phyloP scores from a whole-genome alignment of 2,113 vertebrate species.

The Callionymus lyra region DNA sequence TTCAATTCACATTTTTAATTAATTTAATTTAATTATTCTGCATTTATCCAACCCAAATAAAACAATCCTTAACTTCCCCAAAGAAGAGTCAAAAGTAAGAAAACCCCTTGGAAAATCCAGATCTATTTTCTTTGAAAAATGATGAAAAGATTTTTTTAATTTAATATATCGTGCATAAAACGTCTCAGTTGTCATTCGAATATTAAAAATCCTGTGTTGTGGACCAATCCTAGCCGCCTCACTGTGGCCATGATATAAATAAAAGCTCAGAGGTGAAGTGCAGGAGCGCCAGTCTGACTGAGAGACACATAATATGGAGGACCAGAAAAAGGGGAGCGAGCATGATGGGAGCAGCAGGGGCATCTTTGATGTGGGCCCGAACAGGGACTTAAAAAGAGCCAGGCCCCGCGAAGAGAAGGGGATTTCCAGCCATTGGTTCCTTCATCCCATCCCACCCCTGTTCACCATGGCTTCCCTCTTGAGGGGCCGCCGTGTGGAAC shows the following conservation, averaged over 20 bases:
- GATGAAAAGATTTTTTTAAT: no score
- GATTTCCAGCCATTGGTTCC: slow-evolving; percentile 50
- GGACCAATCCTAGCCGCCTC: no score
- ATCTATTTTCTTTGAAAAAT: no score
- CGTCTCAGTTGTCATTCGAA: no score
- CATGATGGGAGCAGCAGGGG: slow-evolving; percentile 52
- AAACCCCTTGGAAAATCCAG: no score
- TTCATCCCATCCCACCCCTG: slow-evolving; percentile 43
- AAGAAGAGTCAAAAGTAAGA: no score
- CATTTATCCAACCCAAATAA: no score
- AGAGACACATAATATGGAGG: slow-evolving; percentile 30
- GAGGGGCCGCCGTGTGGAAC: slow-evolving; percentile 12
- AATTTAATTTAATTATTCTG: no score
- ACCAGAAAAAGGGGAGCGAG: slow-evolving; percentile 11
- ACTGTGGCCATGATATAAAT: slow-evolving; percentile 12
- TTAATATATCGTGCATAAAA: no score
- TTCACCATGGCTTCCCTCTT: slow-evolving; percentile 36
- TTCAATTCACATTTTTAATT: no score
- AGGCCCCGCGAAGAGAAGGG: slow-evolving; percentile 45
- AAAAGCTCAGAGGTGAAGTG: slow-evolving; percentile 21
- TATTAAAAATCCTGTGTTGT: no score
- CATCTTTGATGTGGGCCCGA: slow-evolving; percentile 52
- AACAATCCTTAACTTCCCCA: no score
- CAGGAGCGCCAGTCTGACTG: slow-evolving; percentile 17
- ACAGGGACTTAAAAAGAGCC: slow-evolving; percentile 35